These are phyloP conservation scores for Cheilosia grossa DNA, from an alignment of 2,888 invertebrate genomes.

Conservation along the genomic window DNA sequence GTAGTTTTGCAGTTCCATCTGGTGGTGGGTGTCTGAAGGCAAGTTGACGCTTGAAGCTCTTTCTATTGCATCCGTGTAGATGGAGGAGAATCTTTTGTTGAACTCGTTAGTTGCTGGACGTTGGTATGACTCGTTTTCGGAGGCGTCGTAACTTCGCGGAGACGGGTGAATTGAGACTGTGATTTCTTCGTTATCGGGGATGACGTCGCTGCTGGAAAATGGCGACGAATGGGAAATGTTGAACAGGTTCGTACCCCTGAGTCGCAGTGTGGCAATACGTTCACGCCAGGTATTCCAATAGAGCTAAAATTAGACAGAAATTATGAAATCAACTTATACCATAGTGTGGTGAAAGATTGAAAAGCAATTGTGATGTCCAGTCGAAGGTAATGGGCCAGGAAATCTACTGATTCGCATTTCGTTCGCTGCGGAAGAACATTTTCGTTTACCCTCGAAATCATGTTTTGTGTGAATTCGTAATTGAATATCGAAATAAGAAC, in stretches of 20 bases:
- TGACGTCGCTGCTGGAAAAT: conserved; percentile 80
- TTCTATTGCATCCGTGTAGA: conserved; percentile 40
- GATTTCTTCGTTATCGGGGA: conserved; percentile 77
- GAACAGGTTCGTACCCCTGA: conserved; percentile 74
- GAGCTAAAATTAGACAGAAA: conserved; percentile 74
- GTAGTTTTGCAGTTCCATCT: conserved; percentile 52
- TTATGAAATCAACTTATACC: too few relatives aligned
- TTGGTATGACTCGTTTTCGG: conserved; percentile 4
- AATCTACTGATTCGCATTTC: too few relatives aligned
- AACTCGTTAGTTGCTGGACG: not conserved
- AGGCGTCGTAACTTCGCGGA: conserved; percentile 3
- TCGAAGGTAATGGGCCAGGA: too few relatives aligned
- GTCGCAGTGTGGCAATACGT: conserved; percentile 78
- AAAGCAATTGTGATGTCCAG: too few relatives aligned
- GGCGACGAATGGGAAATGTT: conserved; percentile 79
- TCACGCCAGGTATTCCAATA: conserved; percentile 82
- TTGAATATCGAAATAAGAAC: too few relatives aligned
- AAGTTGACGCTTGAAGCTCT: conserved; percentile 23
- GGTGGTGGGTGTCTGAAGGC: conserved; percentile 20
- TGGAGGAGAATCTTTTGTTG: conserved; percentile 3
- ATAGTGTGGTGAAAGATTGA: too few relatives aligned
- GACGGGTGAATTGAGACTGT: conserved; percentile 32
- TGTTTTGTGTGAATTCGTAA: too few relatives aligned
- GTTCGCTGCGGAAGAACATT: too few relatives aligned
- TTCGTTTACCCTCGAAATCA: too few relatives aligned